phyloP scores from a whole-genome alignment of 2,888 invertebrate species.

The Trisateles emortualis region DNA sequence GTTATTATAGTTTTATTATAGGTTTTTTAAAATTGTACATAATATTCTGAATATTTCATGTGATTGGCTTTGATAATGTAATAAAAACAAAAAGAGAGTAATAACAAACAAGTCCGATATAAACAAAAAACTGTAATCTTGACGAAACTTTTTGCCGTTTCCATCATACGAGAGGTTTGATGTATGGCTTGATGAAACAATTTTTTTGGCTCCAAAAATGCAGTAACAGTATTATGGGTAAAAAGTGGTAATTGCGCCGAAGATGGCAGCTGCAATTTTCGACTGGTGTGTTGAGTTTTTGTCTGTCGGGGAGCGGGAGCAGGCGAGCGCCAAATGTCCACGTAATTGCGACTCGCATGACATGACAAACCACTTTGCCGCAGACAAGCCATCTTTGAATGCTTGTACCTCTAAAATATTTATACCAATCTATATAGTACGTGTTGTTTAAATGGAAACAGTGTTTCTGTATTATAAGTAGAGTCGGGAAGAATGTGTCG shows the following conservation, averaged over 20 bases:
- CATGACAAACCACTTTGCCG: slow-evolving; percentile 51
- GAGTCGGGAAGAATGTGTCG: too few relatives aligned
- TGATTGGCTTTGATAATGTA: too few relatives aligned
- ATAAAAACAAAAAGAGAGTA: slow-evolving; percentile 27
- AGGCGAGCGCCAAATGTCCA: slow-evolving; percentile 50
- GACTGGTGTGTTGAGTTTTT: slow-evolving; percentile 67
- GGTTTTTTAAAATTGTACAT: too few relatives aligned
- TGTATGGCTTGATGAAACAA: slow-evolving; percentile 48
- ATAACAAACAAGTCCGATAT: slow-evolving; percentile 10
- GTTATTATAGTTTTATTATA: too few relatives aligned
- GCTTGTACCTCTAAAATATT: slow-evolving; percentile 39
- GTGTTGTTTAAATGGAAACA: slow-evolving; percentile 3
- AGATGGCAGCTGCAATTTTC: slow-evolving; percentile 73
- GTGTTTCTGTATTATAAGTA: slow-evolving; percentile 1
- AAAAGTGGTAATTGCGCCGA: slow-evolving; percentile 75
- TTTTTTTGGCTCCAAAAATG: slow-evolving; percentile 58
- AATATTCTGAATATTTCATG: too few relatives aligned
- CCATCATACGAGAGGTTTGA: slow-evolving; percentile 45
- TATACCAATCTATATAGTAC: slow-evolving; percentile 24
- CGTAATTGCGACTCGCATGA: slow-evolving; percentile 56
- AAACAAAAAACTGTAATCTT: slow-evolving; percentile 27
- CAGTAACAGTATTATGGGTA: slow-evolving; percentile 65
- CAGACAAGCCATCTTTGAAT: slow-evolving; percentile 45
- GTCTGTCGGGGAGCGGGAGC: slow-evolving; percentile 35
- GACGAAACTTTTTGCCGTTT: slow-evolving; percentile 37